These are phyloP conservation scores for Sardina pilchardus DNA, from an alignment of 2,113 vertebrate species.

Conservation along the genomic window DNA sequence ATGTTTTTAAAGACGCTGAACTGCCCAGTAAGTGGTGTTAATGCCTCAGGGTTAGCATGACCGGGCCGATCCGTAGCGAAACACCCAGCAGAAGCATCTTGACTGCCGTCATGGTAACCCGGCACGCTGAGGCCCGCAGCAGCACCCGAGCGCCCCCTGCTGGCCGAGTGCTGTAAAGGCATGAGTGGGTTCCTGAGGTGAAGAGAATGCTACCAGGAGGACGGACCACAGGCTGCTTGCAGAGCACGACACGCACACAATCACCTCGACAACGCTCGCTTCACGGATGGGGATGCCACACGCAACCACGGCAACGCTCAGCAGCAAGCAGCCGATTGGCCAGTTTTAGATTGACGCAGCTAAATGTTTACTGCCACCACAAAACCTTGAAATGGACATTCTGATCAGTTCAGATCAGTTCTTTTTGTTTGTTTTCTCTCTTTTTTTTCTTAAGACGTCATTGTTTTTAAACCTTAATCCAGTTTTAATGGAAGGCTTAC, in stretches of 20 bases:
- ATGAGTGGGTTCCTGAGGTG: neutral
- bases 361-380: conserved; percentile 46
- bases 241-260: neutral
- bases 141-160: neutral
- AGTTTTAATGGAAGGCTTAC: neutral
- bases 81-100: neutral
- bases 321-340: conserved; percentile 21
- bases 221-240: neutral
- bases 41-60: neutral
- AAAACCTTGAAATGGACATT: conserved; percentile 27
- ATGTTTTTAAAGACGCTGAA: conserved; percentile 12
- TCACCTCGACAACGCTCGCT: neutral
- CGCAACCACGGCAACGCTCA: neutral
- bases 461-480: neutral
- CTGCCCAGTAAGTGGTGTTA: neutral
- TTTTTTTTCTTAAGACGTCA: neutral
- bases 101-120: neutral
- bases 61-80: neutral
- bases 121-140: neutral
- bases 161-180: neutral
- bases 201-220: neutral
- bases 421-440: neutral
- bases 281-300: neutral
- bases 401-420: neutral
- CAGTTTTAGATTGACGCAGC: conserved; percentile 33